Conservation (phyloP, 2,888 invertebrate genomes). For the Encarsia formosa region DNA sequence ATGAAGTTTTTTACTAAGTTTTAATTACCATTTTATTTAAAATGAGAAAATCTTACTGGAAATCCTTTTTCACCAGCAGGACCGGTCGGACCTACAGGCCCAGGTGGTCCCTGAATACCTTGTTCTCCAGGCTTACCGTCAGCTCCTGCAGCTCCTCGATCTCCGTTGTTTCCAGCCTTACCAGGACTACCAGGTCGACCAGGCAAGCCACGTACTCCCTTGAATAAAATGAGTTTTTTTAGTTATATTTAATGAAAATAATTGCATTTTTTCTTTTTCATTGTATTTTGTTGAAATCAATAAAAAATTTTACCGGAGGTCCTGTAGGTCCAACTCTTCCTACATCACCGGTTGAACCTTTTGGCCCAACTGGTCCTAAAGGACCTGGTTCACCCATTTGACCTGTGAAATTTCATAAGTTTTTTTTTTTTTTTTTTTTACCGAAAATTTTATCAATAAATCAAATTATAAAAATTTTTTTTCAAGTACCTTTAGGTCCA, state of each 20-base stretch:
- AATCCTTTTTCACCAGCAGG: slow-evolving; percentile 74
- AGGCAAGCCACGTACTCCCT: slow-evolving; percentile 68
- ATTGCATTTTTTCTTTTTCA: not conserved
- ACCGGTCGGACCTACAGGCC: slow-evolving; percentile 71
- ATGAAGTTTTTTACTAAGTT: slow-evolving; percentile 3
- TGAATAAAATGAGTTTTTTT: not conserved
- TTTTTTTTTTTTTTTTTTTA: not conserved
- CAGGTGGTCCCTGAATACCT: slow-evolving; percentile 76
- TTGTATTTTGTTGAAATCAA: no score
- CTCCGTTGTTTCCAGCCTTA: slow-evolving; percentile 66
- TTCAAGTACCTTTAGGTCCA: slow-evolving; percentile 66
- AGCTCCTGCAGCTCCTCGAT: slow-evolving; percentile 72
- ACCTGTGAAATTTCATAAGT: slow-evolving; percentile 44
- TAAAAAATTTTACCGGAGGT: slow-evolving; percentile 41
- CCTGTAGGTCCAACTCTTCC: slow-evolving; percentile 61
- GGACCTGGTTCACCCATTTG: slow-evolving; percentile 68
- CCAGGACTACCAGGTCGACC: slow-evolving; percentile 70
- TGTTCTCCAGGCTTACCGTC: slow-evolving; percentile 66
- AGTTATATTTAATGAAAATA: not conserved
- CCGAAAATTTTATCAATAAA: not conserved
- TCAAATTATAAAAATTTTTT: no score
- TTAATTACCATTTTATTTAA: not conserved
- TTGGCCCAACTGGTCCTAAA: slow-evolving; percentile 52
- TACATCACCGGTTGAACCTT: slow-evolving; percentile 62
- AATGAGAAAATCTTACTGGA: slow-evolving; percentile 53